These are phyloP conservation scores for Unio pictorum DNA, from an alignment of 2,888 invertebrate species.

Conservation along the genomic window DNA sequence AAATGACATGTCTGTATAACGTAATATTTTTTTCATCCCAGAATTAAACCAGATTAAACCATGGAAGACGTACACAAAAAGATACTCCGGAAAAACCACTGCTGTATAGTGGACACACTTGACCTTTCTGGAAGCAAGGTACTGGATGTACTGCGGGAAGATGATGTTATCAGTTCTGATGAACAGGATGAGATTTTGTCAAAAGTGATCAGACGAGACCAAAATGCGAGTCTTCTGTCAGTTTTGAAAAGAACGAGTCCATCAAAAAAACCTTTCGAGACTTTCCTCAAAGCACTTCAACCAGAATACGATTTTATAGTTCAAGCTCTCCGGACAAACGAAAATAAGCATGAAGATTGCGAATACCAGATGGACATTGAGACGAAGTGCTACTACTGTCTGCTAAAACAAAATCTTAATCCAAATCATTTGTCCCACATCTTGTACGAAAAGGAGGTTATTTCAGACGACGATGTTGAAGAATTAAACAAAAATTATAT, in stretches of 20 bases:
- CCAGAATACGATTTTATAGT: slow-evolving; percentile 6
- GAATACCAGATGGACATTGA: no score
- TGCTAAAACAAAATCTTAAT: slow-evolving; percentile 3
- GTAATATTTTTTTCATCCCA: no score
- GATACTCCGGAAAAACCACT: slow-evolving; percentile 3
- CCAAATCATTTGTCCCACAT: slow-evolving; percentile 4
- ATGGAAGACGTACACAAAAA: slow-evolving; percentile 1
- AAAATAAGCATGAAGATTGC: no score
- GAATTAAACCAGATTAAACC: no score
- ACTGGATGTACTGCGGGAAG: slow-evolving; percentile 3
- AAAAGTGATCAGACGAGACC: slow-evolving; percentile 5
- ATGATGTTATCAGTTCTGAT: slow-evolving; percentile 8
- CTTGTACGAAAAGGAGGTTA: slow-evolving; percentile 4
- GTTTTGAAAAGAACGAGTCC: slow-evolving; percentile 5
- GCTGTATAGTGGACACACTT: neutral
- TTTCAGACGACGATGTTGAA: slow-evolving; percentile 9
- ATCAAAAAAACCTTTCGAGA: neutral
- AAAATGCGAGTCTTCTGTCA: slow-evolving; percentile 3
- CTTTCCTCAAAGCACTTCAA: slow-evolving; percentile 1
- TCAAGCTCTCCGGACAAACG: neutral
- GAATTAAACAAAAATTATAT: neutral
- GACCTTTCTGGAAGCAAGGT: slow-evolving; percentile 5
- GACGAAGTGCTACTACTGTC: no score
- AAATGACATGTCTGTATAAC: no score
- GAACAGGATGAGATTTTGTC: slow-evolving; percentile 8